These are phyloP conservation scores for Portevinia maculata DNA, from an alignment of 2,888 invertebrate genomes.

Conservation along the genomic window DNA sequence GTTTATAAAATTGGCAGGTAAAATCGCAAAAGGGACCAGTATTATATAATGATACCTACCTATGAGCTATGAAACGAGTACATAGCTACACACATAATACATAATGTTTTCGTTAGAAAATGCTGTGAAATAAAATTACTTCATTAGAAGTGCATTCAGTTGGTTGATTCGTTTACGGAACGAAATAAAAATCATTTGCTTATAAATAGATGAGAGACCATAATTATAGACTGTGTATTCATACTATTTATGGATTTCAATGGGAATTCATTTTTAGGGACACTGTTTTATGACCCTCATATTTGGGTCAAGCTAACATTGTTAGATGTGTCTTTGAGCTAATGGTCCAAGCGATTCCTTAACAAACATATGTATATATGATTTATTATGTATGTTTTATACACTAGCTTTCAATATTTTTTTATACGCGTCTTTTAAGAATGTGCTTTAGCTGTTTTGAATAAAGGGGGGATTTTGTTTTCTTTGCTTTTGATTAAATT, in stretches of 20 bases:
- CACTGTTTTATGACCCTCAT: neutral
- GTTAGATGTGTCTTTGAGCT: neutral
- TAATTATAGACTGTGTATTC: neutral
- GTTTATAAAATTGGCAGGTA: too few species aligned
- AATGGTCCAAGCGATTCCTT: neutral
- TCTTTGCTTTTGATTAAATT: too few species aligned
- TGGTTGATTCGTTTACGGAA: conserved; percentile 50
- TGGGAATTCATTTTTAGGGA: neutral
- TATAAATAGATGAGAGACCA: neutral
- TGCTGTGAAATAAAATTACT: conserved; percentile 39
- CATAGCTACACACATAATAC: too few species aligned
- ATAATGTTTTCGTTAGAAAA: neutral
- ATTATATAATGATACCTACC: too few species aligned
- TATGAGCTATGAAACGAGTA: too few species aligned
- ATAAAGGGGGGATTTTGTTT: too few species aligned
- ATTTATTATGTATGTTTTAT: too few species aligned
- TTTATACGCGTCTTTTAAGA: too few species aligned
- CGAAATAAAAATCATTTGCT: neutral
- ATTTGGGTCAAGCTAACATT: neutral
- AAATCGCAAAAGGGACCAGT: too few species aligned
- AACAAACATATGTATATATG: neutral
- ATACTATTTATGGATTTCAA: neutral
- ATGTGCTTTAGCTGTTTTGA: too few species aligned
- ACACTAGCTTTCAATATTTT: too few species aligned
- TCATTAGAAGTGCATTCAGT: conserved; percentile 69